These are phyloP conservation scores for Zaprionus lachaisei DNA, from an alignment of 1,140 invertebrate species.

Conservation along the genomic window DNA sequence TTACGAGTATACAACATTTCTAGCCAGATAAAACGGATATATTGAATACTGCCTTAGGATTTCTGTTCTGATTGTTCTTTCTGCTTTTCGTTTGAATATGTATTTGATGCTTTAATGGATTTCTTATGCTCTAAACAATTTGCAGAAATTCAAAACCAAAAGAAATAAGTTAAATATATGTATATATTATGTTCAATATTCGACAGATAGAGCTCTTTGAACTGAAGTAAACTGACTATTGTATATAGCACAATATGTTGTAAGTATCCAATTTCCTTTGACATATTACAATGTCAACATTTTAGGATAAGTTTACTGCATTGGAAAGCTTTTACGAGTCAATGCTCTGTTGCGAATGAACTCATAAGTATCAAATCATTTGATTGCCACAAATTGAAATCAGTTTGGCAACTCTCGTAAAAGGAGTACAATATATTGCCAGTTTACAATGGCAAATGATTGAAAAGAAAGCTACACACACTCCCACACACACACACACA, in stretches of 20 bases:
- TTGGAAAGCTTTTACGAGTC: neutral
- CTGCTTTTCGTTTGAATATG: neutral
- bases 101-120: neutral
- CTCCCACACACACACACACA: constrained; percentile 6
- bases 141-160: neutral
- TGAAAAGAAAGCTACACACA: constrained; percentile 43
- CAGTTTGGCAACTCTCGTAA: constrained; percentile 63
- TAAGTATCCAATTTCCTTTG: neutral
- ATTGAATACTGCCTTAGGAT: neutral
- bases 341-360: neutral
- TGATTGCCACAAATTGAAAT: constrained; percentile 67
- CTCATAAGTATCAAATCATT: constrained; percentile 33
- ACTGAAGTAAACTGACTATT: too few species aligned
- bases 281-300: too few species aligned
- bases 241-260: neutral
- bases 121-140: neutral
- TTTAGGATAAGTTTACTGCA: neutral
- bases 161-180: neutral
- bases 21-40: neutral
- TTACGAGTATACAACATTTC: neutral
- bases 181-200: too few species aligned
- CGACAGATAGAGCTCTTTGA: too few species aligned
- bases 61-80: neutral
- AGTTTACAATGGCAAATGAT: constrained; percentile 65
- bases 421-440: constrained; percentile 54